Conservation (phyloP, 1,140 invertebrate species). For the Coenobita brevimanus region DNA sequence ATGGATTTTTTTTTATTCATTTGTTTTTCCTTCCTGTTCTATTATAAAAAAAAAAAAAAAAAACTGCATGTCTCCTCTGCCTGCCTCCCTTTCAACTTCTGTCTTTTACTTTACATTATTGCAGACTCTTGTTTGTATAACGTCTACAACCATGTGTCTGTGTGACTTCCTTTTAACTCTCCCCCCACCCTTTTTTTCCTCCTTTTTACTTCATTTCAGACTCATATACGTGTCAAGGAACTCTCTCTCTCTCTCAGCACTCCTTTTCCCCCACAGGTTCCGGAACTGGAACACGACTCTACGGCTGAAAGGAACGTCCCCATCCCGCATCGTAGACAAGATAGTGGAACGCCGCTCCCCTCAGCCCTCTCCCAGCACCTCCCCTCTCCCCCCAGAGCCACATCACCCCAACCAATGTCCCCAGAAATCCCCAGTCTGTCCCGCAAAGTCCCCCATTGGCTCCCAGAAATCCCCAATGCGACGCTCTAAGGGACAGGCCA, state of each 20-base stretch:
- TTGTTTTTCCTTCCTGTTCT: too few species aligned
- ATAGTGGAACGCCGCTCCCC: constrained; percentile 43
- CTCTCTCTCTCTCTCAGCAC: too few species aligned
- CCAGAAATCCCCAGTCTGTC: background rate
- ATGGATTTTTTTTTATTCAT: too few species aligned
- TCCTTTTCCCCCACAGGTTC: constrained; percentile 28
- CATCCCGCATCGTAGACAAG: constrained; percentile 47
- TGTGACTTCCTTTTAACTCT: background rate
- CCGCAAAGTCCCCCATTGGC: constrained; percentile 26
- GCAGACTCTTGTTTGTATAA: too few species aligned
- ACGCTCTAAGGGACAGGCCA: background rate
- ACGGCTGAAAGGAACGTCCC: constrained; percentile 51
- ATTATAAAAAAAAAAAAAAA: too few species aligned
- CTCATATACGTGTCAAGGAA: background rate
- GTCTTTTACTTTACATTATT: too few species aligned
- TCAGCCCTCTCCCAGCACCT: constrained; percentile 56
- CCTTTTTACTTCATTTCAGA: background rate
- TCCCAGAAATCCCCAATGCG: constrained; percentile 10
- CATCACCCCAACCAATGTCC: constrained; percentile 35
- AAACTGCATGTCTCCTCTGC: too few species aligned
- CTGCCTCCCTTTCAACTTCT: too few species aligned
- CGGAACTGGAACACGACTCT: constrained; percentile 58
- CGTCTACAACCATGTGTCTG: too few species aligned
- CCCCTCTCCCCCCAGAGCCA: constrained; percentile 36
- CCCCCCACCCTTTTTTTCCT: background rate